These are phyloP conservation scores for Nephrotoma appendiculata DNA, from an alignment of 2,888 invertebrate genomes.

Conservation along the genomic window DNA sequence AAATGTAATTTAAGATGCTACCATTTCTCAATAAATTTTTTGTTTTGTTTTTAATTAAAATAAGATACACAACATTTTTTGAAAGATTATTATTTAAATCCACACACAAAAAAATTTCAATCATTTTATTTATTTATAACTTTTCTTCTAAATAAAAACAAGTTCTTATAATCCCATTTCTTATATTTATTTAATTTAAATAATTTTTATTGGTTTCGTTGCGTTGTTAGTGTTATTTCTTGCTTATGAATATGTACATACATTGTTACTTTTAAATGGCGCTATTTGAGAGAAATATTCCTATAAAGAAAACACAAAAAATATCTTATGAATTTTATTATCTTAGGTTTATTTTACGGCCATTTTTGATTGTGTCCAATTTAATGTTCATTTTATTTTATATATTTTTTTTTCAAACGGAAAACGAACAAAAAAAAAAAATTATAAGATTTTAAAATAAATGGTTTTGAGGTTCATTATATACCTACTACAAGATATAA, in stretches of 20 bases:
- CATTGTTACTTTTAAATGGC: not conserved
- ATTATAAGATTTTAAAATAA: not conserved
- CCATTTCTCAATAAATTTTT: not conserved
- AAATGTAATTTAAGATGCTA: not conserved
- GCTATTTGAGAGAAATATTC: not conserved
- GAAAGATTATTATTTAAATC: not conserved
- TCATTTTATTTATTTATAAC: not conserved
- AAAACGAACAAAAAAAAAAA: not conserved
- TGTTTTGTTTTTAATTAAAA: not conserved
- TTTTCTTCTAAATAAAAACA: not conserved
- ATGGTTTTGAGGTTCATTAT: not conserved
- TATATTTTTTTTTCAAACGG: not conserved
- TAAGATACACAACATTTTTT: not conserved
- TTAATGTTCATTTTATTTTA: not conserved
- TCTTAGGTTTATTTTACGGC: not conserved
- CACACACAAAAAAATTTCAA: not conserved
- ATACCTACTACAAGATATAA: not conserved
- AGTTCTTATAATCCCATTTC: not conserved
- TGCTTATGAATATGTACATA: not conserved
- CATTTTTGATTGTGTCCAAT: not conserved
- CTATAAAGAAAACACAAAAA: not conserved
- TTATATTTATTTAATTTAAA: not conserved
- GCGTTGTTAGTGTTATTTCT: not conserved
- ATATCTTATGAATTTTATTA: not conserved
- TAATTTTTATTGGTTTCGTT: not conserved